Conservation (phyloP, 2,888 invertebrate species). For the Galerucella pusilla region DNA sequence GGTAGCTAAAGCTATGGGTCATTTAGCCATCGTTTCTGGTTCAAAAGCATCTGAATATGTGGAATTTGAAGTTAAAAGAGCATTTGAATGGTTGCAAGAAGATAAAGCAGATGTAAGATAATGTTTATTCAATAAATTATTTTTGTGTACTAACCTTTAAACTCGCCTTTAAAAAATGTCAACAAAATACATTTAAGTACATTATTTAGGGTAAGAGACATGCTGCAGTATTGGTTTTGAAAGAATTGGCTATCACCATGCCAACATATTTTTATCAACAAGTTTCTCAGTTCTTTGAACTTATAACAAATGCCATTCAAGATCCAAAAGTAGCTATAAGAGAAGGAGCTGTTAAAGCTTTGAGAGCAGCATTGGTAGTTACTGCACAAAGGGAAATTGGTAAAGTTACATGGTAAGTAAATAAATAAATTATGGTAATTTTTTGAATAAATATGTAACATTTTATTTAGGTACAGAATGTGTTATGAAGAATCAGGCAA, state of each 20-base stretch:
- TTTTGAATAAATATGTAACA: too few species aligned
- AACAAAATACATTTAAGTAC: neutral
- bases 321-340: constrained; percentile 92
- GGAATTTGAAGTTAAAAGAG: constrained; percentile 96
- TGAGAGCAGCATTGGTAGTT: constrained; percentile 94
- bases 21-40: constrained; percentile 89
- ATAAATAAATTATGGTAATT: too few species aligned
- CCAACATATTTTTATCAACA: constrained; percentile 98
- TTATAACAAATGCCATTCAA: constrained; percentile 90
- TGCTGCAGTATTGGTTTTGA: constrained; percentile 90
- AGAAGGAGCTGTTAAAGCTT: constrained; percentile 92
- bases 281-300: constrained; percentile 92
- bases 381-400: constrained; percentile 96
- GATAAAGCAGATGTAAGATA: constrained; percentile 81
- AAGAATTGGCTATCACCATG: constrained; percentile 94
- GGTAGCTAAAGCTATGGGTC: constrained; percentile 94
- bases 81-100: constrained; percentile 94
- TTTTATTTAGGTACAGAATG: constrained; percentile 75
- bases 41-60: constrained; percentile 96
- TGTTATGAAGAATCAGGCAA: constrained; percentile 91
- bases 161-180: too few species aligned
- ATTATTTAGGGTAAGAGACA: constrained; percentile 79
- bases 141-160: too few species aligned
- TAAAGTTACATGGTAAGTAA: constrained; percentile 79
- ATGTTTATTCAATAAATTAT: too few species aligned